These are phyloP conservation scores for Bombus cullumanus DNA, from an alignment of 1,140 invertebrate species.

Conservation along the genomic window DNA sequence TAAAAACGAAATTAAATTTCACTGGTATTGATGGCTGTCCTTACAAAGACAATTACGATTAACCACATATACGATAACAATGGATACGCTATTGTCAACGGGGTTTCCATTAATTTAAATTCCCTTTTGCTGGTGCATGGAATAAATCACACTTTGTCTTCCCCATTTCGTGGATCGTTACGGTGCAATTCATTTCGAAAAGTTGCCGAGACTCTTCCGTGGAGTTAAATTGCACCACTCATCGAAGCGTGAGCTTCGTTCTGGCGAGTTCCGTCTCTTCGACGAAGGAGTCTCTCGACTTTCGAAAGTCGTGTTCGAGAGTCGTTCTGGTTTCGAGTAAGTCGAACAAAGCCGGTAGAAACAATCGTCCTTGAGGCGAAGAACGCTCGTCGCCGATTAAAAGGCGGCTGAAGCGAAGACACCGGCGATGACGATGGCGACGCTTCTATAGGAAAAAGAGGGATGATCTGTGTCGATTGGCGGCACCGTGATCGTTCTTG, in stretches of 20 bases:
- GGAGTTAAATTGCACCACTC: constrained; percentile 8
- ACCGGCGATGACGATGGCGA: not conserved
- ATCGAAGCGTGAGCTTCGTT: not conserved
- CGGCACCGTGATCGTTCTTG: constrained; percentile 19
- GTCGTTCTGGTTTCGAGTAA: constrained; percentile 29
- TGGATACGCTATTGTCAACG: too few relatives aligned
- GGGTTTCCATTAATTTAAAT: not conserved
- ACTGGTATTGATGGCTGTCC: not conserved
- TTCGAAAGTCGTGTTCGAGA: constrained; percentile 28
- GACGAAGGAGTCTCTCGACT: constrained; percentile 16
- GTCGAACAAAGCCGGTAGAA: not conserved
- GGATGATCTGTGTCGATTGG: not conserved
- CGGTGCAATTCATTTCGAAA: not conserved
- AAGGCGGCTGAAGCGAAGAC: not conserved
- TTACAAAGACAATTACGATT: not conserved
- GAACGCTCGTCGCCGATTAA: constrained; percentile 26
- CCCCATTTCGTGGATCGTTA: not conserved
- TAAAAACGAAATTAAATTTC: not conserved
- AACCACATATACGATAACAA: not conserved
- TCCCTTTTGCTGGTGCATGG: too few relatives aligned
- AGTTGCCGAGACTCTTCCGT: not conserved
- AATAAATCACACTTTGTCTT: not conserved
- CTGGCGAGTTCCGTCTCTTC: not conserved
- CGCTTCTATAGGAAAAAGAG: not conserved
- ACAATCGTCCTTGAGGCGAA: constrained; percentile 30